These are phyloP conservation scores for Notolepis coatsorum DNA, from an alignment of 2,797 vertebrate genomes.

Conservation along the genomic window DNA sequence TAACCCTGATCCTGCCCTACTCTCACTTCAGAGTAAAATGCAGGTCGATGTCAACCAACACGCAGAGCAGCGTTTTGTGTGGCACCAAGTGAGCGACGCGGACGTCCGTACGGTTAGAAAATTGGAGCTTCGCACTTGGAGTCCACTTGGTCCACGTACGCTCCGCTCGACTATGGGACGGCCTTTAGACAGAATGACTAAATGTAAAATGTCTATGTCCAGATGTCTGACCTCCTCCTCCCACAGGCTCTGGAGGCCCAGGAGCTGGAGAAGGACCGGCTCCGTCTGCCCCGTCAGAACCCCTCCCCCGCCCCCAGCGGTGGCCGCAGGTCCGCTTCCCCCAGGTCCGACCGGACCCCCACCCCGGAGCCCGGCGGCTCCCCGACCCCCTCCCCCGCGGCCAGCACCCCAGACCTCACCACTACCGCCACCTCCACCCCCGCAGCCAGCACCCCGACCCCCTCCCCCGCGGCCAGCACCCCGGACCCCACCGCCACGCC, in stretches of 20 bases:
- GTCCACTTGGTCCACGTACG: too few species aligned
- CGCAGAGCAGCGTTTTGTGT: too few species aligned
- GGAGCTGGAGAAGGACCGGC: conserved; percentile 86
- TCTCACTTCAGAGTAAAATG: too few species aligned
- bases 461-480: conserved; percentile 50
- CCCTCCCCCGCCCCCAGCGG: conserved; percentile 74
- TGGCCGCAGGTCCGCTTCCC: conserved; percentile 74
- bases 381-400: conserved; percentile 56
- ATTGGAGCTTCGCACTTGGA: too few species aligned
- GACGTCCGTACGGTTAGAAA: too few species aligned
- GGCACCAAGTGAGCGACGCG: too few species aligned
- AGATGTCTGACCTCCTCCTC: neutral
- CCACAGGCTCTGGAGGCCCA: conserved; percentile 88
- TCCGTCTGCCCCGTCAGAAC: conserved; percentile 82
- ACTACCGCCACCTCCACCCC: conserved; percentile 21
- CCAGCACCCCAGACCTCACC: conserved; percentile 67
- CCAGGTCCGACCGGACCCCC: conserved; percentile 62
- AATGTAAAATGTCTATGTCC: too few species aligned
- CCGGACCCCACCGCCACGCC: conserved; percentile 26
- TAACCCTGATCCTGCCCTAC: too few species aligned
- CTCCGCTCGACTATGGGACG: too few species aligned
- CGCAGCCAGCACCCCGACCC: too few species aligned
- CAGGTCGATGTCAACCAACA: too few species aligned
- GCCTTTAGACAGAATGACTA: too few species aligned
- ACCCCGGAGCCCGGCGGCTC: conserved; percentile 71